phyloP scores from a whole-genome alignment of 2,797 vertebrate species.

The Anguilla anguilla region DNA sequence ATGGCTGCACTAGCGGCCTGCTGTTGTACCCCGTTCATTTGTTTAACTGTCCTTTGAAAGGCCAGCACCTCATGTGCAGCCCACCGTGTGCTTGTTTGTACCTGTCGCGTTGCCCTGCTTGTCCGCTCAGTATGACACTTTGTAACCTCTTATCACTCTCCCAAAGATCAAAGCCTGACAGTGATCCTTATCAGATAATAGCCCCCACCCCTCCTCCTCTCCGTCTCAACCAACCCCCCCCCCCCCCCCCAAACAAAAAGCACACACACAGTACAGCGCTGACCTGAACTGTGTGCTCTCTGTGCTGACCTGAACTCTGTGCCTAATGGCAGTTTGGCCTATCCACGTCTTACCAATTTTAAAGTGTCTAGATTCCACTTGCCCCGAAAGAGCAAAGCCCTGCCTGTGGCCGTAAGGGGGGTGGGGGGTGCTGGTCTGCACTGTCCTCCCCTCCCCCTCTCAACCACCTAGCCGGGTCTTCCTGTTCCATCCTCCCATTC shows the following conservation, averaged over 20 bases:
- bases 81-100: constrained; percentile 73
- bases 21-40: constrained; percentile 57
- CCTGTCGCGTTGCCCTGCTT: constrained; percentile 73
- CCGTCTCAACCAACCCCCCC: constrained; percentile 36
- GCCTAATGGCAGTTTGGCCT: constrained; percentile 71
- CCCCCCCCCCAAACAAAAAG: neutral
- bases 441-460: neutral
- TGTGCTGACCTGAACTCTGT: constrained; percentile 65
- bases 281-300: constrained; percentile 61
- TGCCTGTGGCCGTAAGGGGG: constrained; percentile 64
- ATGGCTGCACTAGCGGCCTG: constrained; percentile 40
- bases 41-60: constrained; percentile 50
- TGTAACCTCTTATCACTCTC: constrained; percentile 72
- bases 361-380: constrained; percentile 50
- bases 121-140: constrained; percentile 76
- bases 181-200: constrained; percentile 77
- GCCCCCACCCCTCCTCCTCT: constrained; percentile 65
- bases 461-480: neutral
- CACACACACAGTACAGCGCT: constrained; percentile 55
- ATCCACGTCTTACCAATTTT: constrained; percentile 75
- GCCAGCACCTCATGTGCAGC: constrained; percentile 61
- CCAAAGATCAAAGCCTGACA: constrained; percentile 74
- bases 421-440: constrained; percentile 54
- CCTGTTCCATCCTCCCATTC: neutral
- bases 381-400: constrained; percentile 62